phyloP scores from a whole-genome alignment of 2,113 vertebrate species.

The Ginglymostoma cirratum region DNA sequence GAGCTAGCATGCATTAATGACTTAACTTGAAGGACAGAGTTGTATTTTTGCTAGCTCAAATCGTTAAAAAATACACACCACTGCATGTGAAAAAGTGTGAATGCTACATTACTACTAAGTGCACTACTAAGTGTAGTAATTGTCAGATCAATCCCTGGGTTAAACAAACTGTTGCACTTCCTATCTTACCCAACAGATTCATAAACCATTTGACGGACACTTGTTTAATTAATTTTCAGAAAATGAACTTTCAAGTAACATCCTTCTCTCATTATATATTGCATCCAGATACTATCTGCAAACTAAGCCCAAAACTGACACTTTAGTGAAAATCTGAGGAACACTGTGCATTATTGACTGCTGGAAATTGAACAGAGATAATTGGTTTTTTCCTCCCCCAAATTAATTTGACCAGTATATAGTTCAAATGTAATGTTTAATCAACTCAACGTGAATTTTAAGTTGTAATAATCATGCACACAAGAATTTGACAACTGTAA shows the following conservation, averaged over 20 bases:
- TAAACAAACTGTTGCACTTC: background rate
- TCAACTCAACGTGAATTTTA: background rate
- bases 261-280: background rate
- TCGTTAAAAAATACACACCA: constrained; percentile 9
- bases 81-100: background rate
- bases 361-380: background rate
- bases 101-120: background rate
- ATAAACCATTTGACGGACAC: background rate
- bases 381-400: background rate
- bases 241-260: background rate
- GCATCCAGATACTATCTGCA: background rate
- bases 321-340: background rate
- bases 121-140: background rate
- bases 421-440: background rate
- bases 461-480: background rate
- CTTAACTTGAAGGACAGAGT: background rate
- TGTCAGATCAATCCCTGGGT: background rate
- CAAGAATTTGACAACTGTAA: background rate
- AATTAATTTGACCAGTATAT: background rate
- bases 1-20: constrained; percentile 30
- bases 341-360: background rate
- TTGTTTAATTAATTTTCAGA: background rate
- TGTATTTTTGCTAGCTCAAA: constrained; percentile 16
- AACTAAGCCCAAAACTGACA: background rate
- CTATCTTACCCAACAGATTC: background rate